Evolutionary conservation across 2,797 vertebrate species (phyloP), one percentile per base, ranked within the genome.

Genomic region (Leptatherina wallacei): DNA sequence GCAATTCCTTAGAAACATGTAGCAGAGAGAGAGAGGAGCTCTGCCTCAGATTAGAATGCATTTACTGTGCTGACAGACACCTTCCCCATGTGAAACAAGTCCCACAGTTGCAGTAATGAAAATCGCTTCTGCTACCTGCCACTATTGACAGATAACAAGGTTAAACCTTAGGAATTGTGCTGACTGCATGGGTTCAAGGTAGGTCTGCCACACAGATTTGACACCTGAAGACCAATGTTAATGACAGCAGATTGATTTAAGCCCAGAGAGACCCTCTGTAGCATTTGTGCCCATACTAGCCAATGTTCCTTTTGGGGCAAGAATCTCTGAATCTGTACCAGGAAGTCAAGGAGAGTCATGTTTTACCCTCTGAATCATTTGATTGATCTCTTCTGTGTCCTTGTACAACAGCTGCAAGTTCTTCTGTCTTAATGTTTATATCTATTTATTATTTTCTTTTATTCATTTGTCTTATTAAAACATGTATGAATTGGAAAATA

Each of bases 101-200:
- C 65, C 63, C 65, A 62, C 52, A 47, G 87, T 79, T 72, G 69
- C 81, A 78, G 81, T 84, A 84, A 89, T 90, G 85, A 82, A 84
- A 89, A 83, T 77, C 78, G 66, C 75, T 82, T 44, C 77, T 65
- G 65, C 73, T 84, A 67, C 70, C 77, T 81, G 69, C 69, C 85
- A 80, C 76, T 86, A 82, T 87, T 92, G 92, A 91, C 90, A 84
- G 87, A 92, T 88, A 90, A 91, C 87, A 88, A 90, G 90, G 91
- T 91, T 92, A 92, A 90, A 89, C 81, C 85, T 75, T 24, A 78
- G 74, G 83, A 89, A 79, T 84, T 36, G 63, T 77, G 87, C 84
- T 85, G 92, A 91, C 88, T 84, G 79, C 73, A 77, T 62, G 59
- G 35, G 81, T 80, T 81, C 73, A 72, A 77, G 72, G 69, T 82